Evolutionary conservation across 1,140 invertebrate species (phyloP).

Genomic region (Arctopsyche grandis): DNA sequence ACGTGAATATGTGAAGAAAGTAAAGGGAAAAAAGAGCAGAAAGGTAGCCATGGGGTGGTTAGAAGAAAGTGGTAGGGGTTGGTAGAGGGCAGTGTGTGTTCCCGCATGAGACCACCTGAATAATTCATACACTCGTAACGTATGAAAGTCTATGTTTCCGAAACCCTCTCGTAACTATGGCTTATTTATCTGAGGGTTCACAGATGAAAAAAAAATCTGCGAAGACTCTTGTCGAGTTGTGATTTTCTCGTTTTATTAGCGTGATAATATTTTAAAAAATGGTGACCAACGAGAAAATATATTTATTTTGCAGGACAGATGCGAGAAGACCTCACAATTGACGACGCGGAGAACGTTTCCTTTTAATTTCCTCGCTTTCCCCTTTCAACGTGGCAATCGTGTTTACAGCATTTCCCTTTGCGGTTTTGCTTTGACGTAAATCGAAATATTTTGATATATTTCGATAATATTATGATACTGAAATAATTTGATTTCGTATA

Average conservation of each 20-base stretch:
- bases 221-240: background rate
- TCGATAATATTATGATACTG: no score
- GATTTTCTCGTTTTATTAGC: background rate
- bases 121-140: slow-evolving; percentile 46
- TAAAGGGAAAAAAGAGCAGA: background rate
- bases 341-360: background rate
- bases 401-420: no score
- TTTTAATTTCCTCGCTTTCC: slow-evolving; percentile 17
- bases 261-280: background rate
- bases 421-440: no score
- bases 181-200: slow-evolving; percentile 33
- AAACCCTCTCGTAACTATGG: slow-evolving; percentile 41
- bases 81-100: background rate
- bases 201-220: slow-evolving; percentile 24
- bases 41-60: background rate
- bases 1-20: slow-evolving; percentile 15
- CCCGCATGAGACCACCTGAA: slow-evolving; percentile 38
- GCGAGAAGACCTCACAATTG: background rate
- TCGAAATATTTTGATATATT: no score
- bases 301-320: background rate
- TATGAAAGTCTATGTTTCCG: slow-evolving; percentile 46
- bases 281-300: background rate
- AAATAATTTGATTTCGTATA: no score
- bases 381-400: background rate
- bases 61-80: background rate